Evolutionary conservation across 2,797 vertebrate genomes (phyloP), one percentile per base, ranked within the genome.

Genomic region (Onychomys leucogaster): DNA sequence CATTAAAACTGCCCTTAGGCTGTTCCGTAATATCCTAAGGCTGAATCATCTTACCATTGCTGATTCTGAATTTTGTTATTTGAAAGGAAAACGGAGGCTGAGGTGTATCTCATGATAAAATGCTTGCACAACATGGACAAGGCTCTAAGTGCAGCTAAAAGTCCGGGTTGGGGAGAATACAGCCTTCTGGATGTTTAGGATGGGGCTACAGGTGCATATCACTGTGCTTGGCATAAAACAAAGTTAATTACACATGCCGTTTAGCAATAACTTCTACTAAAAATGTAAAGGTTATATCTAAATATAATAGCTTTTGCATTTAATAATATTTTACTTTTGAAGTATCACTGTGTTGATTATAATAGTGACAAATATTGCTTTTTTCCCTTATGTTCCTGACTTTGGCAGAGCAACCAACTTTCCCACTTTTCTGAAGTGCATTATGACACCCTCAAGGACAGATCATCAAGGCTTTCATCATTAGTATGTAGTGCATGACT

Each of bases 401-500:
- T 92, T 73, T 81, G 75, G 1, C 46, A 96, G 94, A 93, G 19
- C 2, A 92, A 96, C 92, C 96, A 90, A 49, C 88, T 93, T 78
- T 95, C 52, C 93, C 49, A 27, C 92, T 96, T 97, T 93, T 76
- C 97, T 97, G 95, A 95, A 94, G 89, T 95, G 95, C 92, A 98
- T 96, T 98, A 67, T 90, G 98, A 97, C 89, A 65, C 32, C 34
- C 19, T 92, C 96, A 98, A 98, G 93, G 97, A 97, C 80, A 97
- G 81, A 96, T 94, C 97, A 55, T 84, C 98, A 95, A 98, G 98
- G 98, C 95, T 96, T 52, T 91, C 77, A 0, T 55, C 97, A 89
- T 96, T 94, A 96, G 92, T 98, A 95, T 93, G 96, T 98, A 97
- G 88, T 87, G 94, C 97, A 96, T 96, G 97, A 69, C 37, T 97